Conservation (phyloP, 2,797 vertebrate species). For the Danio aesculapii region DNA sequence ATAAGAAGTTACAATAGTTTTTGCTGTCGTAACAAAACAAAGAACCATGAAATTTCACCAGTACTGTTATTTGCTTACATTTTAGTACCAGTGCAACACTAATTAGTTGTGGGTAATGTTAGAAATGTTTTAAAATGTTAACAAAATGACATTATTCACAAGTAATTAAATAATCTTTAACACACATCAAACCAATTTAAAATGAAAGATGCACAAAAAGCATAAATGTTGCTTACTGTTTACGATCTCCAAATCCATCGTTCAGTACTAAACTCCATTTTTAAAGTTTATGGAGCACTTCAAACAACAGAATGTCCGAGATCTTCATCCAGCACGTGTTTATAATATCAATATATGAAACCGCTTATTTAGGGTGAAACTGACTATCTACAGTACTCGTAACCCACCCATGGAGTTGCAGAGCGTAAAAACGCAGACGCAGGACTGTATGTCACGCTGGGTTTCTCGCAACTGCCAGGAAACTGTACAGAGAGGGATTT, state of each 20-base stretch:
- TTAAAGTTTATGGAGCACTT: not conserved
- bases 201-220: not conserved
- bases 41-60: too few species aligned
- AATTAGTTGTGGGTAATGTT: too few species aligned
- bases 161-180: not conserved
- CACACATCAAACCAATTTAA: not conserved
- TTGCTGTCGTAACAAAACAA: too few species aligned
- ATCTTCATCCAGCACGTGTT: not conserved
- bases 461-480: constrained; percentile 38
- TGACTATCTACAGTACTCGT: not conserved
- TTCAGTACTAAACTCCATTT: not conserved
- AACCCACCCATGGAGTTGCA: not conserved
- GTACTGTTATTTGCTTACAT: too few species aligned
- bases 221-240: constrained; percentile 3
- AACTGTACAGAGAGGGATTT: constrained; percentile 47
- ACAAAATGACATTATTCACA: not conserved
- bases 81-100: too few species aligned
- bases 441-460: not conserved
- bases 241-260: not conserved
- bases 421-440: not conserved
- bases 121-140: too few species aligned
- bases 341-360: not conserved
- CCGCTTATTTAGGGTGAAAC: not conserved
- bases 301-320: not conserved
- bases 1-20: too few species aligned